Evolutionary conservation across 2,797 vertebrate genomes (phyloP), one percentile per base, ranked within the genome.

Genomic region (Pagetopsis macropterus): DNA sequence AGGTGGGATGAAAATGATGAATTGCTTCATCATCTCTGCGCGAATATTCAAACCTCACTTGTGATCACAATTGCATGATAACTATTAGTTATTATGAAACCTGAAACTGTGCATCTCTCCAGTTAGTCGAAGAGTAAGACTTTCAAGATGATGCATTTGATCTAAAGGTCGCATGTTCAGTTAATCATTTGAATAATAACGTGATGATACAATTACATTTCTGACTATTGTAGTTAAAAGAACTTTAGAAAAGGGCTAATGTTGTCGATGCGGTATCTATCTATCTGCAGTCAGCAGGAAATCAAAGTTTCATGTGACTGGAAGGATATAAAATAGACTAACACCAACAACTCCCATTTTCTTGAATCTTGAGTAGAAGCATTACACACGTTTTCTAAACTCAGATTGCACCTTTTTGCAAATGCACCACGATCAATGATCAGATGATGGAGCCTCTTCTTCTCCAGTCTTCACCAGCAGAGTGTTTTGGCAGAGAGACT

Each of bases 391-490:
- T 50, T 41, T 33, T 70, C 33, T 7, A 33, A 74, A 82, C 19
- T 40, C 1, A 2, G 2, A 21, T 48, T 50, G 44, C 14, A 23
- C 10, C 10, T 64, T 7, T 5, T 33, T 65, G 50, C 59, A 76
- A 58, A 44, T 40, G 46, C 21, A 52, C 16, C 40, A 44, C 6
- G 2, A 37, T 37, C 41, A 40, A 8, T 2, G 5, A 63, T 12
- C 9, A 16, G 10, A 37, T 46, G 46, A 44, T 50, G 41, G 23
- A 15, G 21, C 19, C 44, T 21, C 21, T 21, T 21, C 16, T 52
- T 50, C 71, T 43, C 41, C 75, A 74, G 44, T 49, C 55, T 37
- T 65, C 70, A 57, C 33, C 60, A 54, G 21, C 51, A 49, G 70
- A 44, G 70, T 60, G 31, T 51, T 17, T 62, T 57, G 27, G 13